Evolutionary conservation across 2,113 vertebrate genomes (phyloP).

Genomic region (Syrmaticus mikado): DNA sequence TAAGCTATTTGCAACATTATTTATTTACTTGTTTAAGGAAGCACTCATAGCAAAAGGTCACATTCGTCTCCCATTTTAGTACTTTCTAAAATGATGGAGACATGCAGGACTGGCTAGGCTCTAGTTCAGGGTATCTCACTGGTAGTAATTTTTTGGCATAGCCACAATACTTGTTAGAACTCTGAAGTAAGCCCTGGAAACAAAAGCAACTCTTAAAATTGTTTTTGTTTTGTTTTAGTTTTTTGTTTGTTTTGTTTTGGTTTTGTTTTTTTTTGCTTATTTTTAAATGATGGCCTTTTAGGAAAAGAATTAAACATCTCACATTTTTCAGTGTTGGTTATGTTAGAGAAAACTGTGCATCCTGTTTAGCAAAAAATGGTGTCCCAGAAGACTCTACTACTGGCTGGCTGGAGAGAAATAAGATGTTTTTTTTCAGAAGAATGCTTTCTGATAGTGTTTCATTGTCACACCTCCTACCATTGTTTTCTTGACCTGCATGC

Average conservation of each 20-base stretch:
- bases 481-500: background rate
- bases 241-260: background rate
- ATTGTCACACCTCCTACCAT: background rate
- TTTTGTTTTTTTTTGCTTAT: background rate
- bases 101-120: accelerated
- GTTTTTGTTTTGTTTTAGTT: background rate
- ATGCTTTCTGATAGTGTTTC: background rate
- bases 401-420: background rate
- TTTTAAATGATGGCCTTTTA: background rate
- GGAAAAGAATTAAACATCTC: background rate
- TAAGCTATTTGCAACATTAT: background rate
- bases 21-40: background rate
- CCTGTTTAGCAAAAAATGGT: background rate
- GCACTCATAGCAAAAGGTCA: background rate
- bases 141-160: background rate
- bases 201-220: background rate
- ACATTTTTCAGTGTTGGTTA: background rate
- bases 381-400: background rate
- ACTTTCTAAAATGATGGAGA: background rate
- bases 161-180: accelerated
- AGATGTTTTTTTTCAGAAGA: background rate
- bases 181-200: background rate
- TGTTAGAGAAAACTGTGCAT: background rate
- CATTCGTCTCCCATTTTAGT: background rate
- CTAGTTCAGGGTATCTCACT: background rate